Conservation (phyloP, 2,888 invertebrate genomes). For the Geophilus truncorum region DNA sequence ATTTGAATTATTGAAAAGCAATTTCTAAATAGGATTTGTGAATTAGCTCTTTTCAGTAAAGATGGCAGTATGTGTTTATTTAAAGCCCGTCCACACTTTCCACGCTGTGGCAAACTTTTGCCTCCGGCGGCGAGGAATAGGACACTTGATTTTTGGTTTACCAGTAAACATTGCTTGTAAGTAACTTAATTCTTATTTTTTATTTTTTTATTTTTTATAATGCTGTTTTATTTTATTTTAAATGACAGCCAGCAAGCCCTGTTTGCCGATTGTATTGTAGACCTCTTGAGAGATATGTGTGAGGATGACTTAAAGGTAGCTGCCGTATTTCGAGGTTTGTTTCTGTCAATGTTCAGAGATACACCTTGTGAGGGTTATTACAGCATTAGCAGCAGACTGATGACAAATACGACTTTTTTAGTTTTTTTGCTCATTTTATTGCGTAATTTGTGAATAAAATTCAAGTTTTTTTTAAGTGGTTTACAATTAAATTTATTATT, state of each 20-base stretch:
- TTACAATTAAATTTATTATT: background rate
- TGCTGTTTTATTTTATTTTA: too few species aligned
- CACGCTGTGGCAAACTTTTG: background rate
- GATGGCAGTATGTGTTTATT: background rate
- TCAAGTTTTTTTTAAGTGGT: too few species aligned
- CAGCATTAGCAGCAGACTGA: background rate
- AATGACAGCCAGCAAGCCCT: background rate
- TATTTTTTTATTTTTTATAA: too few species aligned
- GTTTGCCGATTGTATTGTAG: background rate
- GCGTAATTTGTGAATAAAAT: background rate
- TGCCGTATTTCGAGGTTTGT: background rate
- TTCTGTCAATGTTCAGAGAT: background rate
- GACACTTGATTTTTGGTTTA: background rate
- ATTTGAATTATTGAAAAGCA: background rate
- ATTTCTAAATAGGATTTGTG: background rate
- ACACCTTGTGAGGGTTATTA: background rate
- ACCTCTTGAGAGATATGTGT: background rate
- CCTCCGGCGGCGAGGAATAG: background rate
- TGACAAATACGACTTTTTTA: background rate
- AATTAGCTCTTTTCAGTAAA: background rate
- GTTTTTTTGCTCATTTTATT: background rate
- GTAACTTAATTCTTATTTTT: background rate
- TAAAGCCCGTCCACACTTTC: background rate
- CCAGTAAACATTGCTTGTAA: background rate
- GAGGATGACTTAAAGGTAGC: background rate